phyloP scores from a whole-genome alignment of 2,113 vertebrate genomes.

The Uropsilus gracilis region DNA sequence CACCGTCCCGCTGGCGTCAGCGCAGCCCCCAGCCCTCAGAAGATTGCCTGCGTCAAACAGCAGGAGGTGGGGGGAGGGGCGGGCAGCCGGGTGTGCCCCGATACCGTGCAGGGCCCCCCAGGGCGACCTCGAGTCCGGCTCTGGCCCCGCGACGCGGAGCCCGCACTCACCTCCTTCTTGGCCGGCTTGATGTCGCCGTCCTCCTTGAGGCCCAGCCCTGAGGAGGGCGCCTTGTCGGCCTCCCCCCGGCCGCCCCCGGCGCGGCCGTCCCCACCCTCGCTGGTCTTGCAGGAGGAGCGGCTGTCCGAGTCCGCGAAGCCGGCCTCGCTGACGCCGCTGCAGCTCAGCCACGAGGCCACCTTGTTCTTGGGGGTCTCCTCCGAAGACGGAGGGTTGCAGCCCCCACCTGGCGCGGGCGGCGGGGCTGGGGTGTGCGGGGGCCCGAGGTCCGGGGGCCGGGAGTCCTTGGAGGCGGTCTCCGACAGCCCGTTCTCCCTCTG shows the following conservation, averaged over 20 bases:
- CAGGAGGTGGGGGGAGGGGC: no score
- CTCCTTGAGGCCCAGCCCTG: slow-evolving; percentile 60
- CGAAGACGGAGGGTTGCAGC: slow-evolving; percentile 89
- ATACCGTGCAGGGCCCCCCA: no score
- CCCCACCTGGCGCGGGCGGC: slow-evolving; percentile 32
- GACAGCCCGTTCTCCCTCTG: slow-evolving; percentile 91
- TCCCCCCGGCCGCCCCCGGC: slow-evolving; percentile 43
- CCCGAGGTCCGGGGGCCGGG: slow-evolving; percentile 81
- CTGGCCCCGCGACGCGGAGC: background rate
- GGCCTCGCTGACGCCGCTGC: slow-evolving; percentile 79
- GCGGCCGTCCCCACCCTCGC: slow-evolving; percentile 78
- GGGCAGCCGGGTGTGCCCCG: no score
- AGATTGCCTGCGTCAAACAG: no score
- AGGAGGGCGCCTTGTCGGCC: slow-evolving; percentile 56
- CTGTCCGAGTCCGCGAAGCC: slow-evolving; percentile 82
- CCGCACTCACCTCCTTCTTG: slow-evolving; percentile 81
- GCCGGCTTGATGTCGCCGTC: slow-evolving; percentile 81
- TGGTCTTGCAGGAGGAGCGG: slow-evolving; percentile 79
- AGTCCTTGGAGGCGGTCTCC: slow-evolving; percentile 88
- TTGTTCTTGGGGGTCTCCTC: slow-evolving; percentile 97
- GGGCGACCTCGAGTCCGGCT: no score
- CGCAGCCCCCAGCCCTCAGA: no score
- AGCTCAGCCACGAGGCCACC: slow-evolving; percentile 96
- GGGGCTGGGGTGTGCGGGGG: slow-evolving; percentile 59
- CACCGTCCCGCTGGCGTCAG: no score